Base-by-base conservation (phyloP, 2,113 vertebrate species). In the Laticauda colubrina region DNA sequence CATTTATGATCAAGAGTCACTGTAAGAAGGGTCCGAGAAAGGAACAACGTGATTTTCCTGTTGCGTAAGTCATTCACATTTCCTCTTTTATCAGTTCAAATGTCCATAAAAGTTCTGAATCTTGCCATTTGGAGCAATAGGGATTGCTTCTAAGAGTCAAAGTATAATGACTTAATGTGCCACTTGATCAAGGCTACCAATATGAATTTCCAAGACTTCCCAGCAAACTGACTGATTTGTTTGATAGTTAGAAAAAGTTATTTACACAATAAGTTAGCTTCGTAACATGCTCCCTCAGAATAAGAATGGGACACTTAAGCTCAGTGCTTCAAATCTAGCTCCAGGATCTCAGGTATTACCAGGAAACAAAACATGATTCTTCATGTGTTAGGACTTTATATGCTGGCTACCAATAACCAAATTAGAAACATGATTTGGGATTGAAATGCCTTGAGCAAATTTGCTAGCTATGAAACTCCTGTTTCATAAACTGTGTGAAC, bases 281-380 rank as follows among this genome's bases (percentile, higher is more conserved):
- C 91, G 94, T 53, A 91, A 93, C 91, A 94, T 92, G 93, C 87
- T 95, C 91, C 93, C 96, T 94, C 54, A 96, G 94, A 94, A 91
- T 95, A 97, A 96, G 91, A 93, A 96, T 61, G 93, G 95, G 75
- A 97, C 94, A 92, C 61, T 93, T 93, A 94, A 95, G 53, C 89
- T 93, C 94, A 95, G n/a, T 92, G 34, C n/a, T 95, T 95, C 95
- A 97, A 94, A 53, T n/a, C 55, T 18, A 57, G 39, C 11, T n/a
- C 14, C 56, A 29, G 24, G 9, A 34, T 57, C 45, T n/a, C 29
- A 69, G 53, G 14, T 26, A 39, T 43, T 86, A 9, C 14, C 45
- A 53, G 8, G 39, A 45, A 15, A 59, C 8, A 59, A 90, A 90
- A 15, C 81, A 90, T 29, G 53, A 56, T 85, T n/a, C 53, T 86